Conservation (phyloP, 2,113 vertebrate genomes). For the Psettodes erumei region DNA sequence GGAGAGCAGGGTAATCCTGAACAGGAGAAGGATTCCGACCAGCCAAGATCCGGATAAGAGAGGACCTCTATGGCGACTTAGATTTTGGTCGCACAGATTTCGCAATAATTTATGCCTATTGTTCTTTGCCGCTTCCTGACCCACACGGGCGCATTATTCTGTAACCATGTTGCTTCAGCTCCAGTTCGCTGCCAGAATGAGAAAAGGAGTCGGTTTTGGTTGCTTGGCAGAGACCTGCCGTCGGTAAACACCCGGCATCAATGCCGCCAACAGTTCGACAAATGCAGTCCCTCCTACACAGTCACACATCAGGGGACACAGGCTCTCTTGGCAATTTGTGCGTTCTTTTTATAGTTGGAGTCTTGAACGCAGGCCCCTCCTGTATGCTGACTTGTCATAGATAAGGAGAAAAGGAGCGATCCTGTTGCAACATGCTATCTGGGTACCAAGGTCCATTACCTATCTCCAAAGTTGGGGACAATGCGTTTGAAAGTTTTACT, state of each 20-base stretch:
- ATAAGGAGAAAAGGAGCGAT: conserved; percentile 67
- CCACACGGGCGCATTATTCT: conserved; percentile 21
- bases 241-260: conserved; percentile 48
- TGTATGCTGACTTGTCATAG: conserved; percentile 56
- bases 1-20: too few relatives aligned
- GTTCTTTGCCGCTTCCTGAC: conserved; percentile 20
- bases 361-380: conserved; percentile 31
- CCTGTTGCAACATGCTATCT: conserved; percentile 54
- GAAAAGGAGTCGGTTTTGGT: conserved; percentile 45
- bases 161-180: conserved; percentile 28
- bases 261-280: conserved; percentile 20
- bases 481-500: conserved; percentile 22
- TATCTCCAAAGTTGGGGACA: conserved; percentile 38
- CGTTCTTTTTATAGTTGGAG: conserved; percentile 46
- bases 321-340: conserved; percentile 32
- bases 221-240: conserved; percentile 40
- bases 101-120: conserved; percentile 15
- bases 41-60: too few relatives aligned
- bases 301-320: conserved; percentile 20
- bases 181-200: conserved; percentile 33
- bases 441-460: conserved; percentile 45
- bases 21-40: too few relatives aligned
- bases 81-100: background rate
- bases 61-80: too few relatives aligned
- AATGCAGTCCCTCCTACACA: conserved; percentile 37